Base-by-base conservation (phyloP, 2,113 vertebrate genomes). In the Pterocles gutturalis region DNA sequence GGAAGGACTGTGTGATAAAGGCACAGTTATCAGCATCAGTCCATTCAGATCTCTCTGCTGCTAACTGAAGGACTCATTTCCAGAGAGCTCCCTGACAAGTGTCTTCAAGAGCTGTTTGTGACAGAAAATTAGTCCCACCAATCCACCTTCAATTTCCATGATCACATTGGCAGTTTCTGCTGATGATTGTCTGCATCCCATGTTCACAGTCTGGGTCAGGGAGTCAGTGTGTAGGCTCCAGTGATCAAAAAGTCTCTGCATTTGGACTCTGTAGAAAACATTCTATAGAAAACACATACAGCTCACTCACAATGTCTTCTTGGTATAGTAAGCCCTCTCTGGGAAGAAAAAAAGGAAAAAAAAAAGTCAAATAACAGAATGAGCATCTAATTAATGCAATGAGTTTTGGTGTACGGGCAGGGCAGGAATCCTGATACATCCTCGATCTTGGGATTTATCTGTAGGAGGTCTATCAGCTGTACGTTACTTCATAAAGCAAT, bases 171-270 rank as follows among this genome's bases (percentile, higher is more conserved):
- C 10, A 29, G 5, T 25, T 71, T 60, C 25, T 60, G 38, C 67
- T 60, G 28, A 25, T 62, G 61, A 82, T 17, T 46, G 14, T 21
- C 51, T 71, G 5, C 28, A 72, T 67, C 28, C 24, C 19, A 3
- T 43, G 28, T 41, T 72, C 38, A 43, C 19, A 55, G 46, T 22
- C 38, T 65, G 25, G 22, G 13, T 4, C 38, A 58, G 15, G 29
- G 33, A 73, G 22, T 36, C 19, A 38, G 3, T 3, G 2, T 43
- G 9, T 22, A 62, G 36, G 29, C 16, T 61, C 22, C 0, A 0
- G 16, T 54, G 28, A 49, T 55, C 65, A 45, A 76, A 90, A 91
- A 20, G 17, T 41, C 57, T 72, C 31, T 64, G 25, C 4, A 54
- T 71, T 58, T 79, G 21, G 4, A 48, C 33, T 72, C 13, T 2